Percentiles rank a stretch among this genome's conserved stretches.
Evolutionary conservation across 30 jellyfish, hydroid and myxozoan genomes (phyloP).

Genomic region (Euphysa ruthae): DNA sequence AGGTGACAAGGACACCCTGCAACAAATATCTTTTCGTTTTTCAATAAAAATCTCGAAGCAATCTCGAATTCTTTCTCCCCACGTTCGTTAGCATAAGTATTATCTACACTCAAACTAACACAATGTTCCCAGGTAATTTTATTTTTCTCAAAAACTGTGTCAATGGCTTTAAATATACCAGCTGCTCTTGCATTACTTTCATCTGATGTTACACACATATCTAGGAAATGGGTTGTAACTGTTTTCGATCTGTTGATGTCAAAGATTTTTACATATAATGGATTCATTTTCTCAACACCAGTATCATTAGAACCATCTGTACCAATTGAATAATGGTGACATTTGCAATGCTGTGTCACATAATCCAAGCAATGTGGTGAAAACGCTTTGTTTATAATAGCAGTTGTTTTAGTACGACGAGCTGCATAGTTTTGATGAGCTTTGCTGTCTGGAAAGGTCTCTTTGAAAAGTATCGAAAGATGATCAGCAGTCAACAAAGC

Average conservation of each 20-base stretch:
- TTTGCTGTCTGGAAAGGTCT: constrained; percentile 43
- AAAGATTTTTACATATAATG: constrained; percentile 31
- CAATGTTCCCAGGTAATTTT: too few relatives aligned
- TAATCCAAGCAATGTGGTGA: constrained; percentile 26
- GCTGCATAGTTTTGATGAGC: constrained; percentile 36
- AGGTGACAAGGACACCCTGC: too few relatives aligned
- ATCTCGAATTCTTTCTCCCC: too few relatives aligned
- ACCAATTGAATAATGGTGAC: too few relatives aligned
- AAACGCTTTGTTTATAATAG: constrained; percentile 27
- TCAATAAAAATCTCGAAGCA: too few relatives aligned
- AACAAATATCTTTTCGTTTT: too few relatives aligned
- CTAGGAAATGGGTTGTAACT: constrained; percentile 31
- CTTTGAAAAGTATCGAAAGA: constrained; percentile 24
- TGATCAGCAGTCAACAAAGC: constrained; percentile 48
- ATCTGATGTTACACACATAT: constrained; percentile 48
- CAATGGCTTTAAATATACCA: constrained; percentile 25
- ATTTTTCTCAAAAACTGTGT: too few relatives aligned
- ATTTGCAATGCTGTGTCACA: too few relatives aligned
- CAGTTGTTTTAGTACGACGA: constrained; percentile 43
- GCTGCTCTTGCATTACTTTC: constrained; percentile 29
- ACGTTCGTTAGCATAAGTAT: too few relatives aligned
- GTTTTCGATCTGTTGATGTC: constrained; percentile 40
- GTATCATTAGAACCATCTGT: constrained; percentile 75
- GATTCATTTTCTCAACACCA: constrained; percentile 56
- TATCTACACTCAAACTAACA: too few relatives aligned